Evolutionary conservation across 2,113 vertebrate genomes (phyloP).

Genomic region (Orientallactaga bullata): DNA sequence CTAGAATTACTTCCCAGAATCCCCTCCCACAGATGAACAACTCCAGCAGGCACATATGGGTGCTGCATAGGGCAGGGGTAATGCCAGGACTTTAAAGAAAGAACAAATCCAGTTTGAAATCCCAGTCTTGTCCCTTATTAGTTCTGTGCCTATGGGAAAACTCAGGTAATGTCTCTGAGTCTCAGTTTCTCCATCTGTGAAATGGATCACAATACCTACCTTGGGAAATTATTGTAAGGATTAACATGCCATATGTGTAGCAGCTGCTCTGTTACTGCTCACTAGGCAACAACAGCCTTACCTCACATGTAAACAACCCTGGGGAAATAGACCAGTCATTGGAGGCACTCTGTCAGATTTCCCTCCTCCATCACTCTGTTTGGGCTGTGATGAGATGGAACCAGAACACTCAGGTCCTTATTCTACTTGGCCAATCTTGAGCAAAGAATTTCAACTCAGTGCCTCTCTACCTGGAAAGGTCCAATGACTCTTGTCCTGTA

Average conservation of each 20-base stretch:
- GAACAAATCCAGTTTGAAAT: not conserved
- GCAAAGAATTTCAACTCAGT: slow-evolving; percentile 11
- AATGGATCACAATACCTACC: not conserved
- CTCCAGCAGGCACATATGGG: not conserved
- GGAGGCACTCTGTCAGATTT: not conserved
- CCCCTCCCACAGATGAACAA: not conserved
- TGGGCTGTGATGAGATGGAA: not conserved
- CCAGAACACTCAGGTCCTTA: not conserved
- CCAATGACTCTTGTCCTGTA: not conserved
- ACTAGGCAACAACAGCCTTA: not conserved
- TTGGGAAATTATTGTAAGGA: not conserved
- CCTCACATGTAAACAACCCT: not conserved
- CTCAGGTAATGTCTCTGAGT: not conserved
- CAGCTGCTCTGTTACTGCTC: not conserved
- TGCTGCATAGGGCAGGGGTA: not conserved
- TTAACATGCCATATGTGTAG: not conserved
- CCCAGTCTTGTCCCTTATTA: not conserved
- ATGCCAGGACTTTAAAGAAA: slow-evolving; percentile 25
- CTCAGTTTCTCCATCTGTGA: not conserved
- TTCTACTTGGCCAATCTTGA: not conserved
- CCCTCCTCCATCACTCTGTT: not conserved
- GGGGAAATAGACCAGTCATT: not conserved
- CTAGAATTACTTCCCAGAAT: not conserved
- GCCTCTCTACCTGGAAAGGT: not conserved
- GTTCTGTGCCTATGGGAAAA: not conserved